Evolutionary conservation across 2,797 vertebrate genomes (phyloP).

Genomic region (Thalassophryne amazonica): DNA sequence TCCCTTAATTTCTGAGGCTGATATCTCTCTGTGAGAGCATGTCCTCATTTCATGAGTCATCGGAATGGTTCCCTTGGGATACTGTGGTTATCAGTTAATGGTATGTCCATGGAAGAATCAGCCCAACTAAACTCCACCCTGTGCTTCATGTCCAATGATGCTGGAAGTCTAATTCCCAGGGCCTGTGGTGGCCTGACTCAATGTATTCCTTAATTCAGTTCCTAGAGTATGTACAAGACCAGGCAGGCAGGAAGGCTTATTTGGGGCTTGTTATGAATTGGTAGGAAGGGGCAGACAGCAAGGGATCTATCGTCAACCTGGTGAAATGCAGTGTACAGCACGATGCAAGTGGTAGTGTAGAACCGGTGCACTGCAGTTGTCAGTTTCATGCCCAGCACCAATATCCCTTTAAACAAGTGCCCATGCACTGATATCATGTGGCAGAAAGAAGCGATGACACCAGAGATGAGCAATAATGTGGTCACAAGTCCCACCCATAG

Average conservation of each 20-base stretch:
- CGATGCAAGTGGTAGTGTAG: no score
- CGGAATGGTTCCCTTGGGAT: slow-evolving; percentile 45
- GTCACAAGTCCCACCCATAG: no score
- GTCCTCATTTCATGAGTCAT: slow-evolving; percentile 67
- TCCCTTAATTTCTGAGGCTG: slow-evolving; percentile 35
- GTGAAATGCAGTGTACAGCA: no score
- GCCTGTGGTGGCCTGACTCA: slow-evolving; percentile 46
- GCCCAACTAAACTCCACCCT: slow-evolving; percentile 48
- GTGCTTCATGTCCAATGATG: slow-evolving; percentile 61
- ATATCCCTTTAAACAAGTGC: no score
- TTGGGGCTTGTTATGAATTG: slow-evolving; percentile 24
- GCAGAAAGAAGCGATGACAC: no score
- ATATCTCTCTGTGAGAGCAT: slow-evolving; percentile 37
- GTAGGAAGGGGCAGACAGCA: slow-evolving; percentile 12
- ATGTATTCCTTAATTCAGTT: slow-evolving; percentile 45
- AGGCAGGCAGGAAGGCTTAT: slow-evolving; percentile 33
- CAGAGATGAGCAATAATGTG: no score
- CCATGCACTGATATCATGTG: no score
- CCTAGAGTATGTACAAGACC: slow-evolving; percentile 17
- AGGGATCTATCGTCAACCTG: not conserved
- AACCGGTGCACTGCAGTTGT: no score
- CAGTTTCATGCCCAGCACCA: no score
- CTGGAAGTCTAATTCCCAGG: slow-evolving; percentile 50
- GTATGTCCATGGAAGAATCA: slow-evolving; percentile 54
- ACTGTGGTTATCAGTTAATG: slow-evolving; percentile 64